These are phyloP conservation scores for Scaptomyza reducta DNA, from an alignment of 2,888 invertebrate genomes.

Conservation along the genomic window DNA sequence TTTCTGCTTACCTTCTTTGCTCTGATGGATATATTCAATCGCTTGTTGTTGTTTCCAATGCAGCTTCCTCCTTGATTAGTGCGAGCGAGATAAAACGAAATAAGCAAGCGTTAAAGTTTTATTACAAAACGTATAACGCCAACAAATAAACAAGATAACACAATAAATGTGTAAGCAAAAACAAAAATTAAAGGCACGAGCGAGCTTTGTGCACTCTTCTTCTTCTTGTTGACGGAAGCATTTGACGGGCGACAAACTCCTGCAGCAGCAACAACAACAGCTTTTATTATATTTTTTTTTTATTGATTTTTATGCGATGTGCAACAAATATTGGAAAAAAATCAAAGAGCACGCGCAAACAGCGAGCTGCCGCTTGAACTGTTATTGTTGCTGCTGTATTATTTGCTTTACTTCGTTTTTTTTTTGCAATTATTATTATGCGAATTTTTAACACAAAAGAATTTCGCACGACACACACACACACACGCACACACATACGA, in stretches of 20 bases:
- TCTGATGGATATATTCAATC: conserved; percentile 9
- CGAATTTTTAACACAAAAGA: conserved; percentile 65
- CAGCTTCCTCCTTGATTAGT: conserved; percentile 40
- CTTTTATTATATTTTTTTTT: conserved; percentile 33
- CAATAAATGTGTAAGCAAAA: conserved; percentile 6
- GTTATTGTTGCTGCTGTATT: conserved; percentile 16
- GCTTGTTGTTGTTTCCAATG: conserved; percentile 43
- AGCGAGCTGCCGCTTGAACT: conserved; percentile 23
- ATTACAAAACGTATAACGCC: conserved; percentile 25
- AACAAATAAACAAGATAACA: conserved; percentile 36
- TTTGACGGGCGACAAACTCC: conserved; percentile 47
- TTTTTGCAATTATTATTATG: conserved; percentile 47
- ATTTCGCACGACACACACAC: conserved; percentile 58
- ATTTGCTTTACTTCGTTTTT: conserved; percentile 24
- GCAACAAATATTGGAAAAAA: conserved; percentile 52
- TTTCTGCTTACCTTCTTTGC: conserved; percentile 38
- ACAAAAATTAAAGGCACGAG: conserved; percentile 8
- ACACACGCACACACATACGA: conserved; percentile 25
- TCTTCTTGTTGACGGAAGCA: conserved; percentile 66
- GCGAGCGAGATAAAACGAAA: conserved; percentile 42
- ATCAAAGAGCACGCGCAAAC: conserved; percentile 36
- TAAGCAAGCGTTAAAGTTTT: conserved; percentile 25
- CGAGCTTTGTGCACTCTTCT: conserved; percentile 27
- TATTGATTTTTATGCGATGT: conserved; percentile 71
- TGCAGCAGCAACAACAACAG: conserved; percentile 41